Conservation (phyloP, 2,797 vertebrate species). For the Merluccius polli region DNA sequence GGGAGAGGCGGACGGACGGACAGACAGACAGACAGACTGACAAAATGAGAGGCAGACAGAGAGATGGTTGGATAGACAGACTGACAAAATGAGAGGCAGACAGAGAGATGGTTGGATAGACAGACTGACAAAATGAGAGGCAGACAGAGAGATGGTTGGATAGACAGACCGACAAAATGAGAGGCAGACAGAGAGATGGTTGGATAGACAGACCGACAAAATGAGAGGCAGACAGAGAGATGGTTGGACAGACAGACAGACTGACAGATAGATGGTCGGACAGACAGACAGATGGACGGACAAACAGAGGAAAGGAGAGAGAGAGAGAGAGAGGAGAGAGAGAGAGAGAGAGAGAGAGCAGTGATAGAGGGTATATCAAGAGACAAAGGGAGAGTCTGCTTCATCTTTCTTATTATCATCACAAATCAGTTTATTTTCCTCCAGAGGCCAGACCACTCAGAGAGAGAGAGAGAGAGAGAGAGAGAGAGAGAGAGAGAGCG, state of each 20-base stretch:
- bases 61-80: no score
- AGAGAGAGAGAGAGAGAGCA: background rate
- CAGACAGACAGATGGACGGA: background rate
- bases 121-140: constrained; percentile 4
- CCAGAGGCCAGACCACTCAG: constrained; percentile 51
- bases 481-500: constrained; percentile 2
- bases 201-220: no score
- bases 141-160: background rate
- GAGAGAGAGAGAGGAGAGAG: background rate
- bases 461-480: constrained; percentile 22
- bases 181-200: background rate
- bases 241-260: no score
- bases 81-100: constrained; percentile 1
- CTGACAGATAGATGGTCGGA: no score
- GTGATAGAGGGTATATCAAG: background rate
- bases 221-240: no score
- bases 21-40: no score
- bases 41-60: no score
- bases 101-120: background rate
- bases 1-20: background rate
- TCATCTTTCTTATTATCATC: constrained; percentile 66
- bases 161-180: constrained; percentile 21
- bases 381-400: constrained; percentile 37
- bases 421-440: constrained; percentile 68
- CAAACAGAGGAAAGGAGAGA: background rate